Evolutionary conservation across 2,888 invertebrate species (phyloP).

Genomic region (Abrostola triplasia): DNA sequence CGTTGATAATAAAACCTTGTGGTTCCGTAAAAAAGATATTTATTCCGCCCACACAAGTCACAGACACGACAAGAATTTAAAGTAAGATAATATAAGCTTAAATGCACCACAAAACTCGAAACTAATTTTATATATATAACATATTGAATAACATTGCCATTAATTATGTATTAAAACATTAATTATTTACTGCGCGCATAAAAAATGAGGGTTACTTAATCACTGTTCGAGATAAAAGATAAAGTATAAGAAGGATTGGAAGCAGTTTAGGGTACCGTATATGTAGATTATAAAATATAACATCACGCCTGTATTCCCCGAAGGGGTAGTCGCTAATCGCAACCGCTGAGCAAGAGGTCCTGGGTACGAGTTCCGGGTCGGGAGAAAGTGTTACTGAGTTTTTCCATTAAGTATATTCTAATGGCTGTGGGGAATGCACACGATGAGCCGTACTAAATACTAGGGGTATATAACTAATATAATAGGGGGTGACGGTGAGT

Average conservation of each 20-base stretch:
- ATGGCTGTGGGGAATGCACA: too few species aligned
- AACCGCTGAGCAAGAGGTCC: too few species aligned
- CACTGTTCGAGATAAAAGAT: not conserved
- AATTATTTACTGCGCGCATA: constrained; percentile 1
- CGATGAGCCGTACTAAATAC: too few species aligned
- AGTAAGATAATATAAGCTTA: not conserved
- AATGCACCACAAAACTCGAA: not conserved
- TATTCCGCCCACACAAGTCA: not conserved
- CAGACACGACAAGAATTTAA: not conserved
- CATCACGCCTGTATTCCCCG: too few species aligned
- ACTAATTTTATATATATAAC: constrained; percentile 2
- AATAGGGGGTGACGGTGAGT: too few species aligned
- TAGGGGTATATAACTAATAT: too few species aligned
- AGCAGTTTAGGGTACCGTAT: not conserved
- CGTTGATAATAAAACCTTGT: not conserved
- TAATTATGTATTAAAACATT: not conserved
- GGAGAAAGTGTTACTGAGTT: too few species aligned
- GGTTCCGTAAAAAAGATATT: not conserved
- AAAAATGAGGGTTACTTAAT: not conserved
- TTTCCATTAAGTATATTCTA: too few species aligned
- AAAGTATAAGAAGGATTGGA: not conserved
- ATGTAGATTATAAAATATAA: too few species aligned
- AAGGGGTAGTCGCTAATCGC: too few species aligned
- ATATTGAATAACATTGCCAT: constrained; percentile 5
- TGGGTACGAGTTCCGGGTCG: too few species aligned